phyloP scores from a whole-genome alignment of 2,888 invertebrate species.

The Spisula subtruncata region DNA sequence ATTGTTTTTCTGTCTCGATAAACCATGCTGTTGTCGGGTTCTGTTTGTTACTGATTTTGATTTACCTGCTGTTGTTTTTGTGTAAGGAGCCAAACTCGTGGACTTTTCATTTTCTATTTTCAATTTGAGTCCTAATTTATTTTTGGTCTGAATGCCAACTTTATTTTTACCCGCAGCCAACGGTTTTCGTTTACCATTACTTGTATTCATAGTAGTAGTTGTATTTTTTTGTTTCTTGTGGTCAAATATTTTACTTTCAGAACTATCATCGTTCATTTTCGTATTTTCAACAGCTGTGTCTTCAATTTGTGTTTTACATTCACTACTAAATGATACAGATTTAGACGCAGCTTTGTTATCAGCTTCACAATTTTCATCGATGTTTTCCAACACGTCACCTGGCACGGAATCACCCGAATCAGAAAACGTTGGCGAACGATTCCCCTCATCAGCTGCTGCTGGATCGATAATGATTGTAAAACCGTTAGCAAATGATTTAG shows the following conservation, averaged over 20 bases:
- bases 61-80: constrained; percentile 25
- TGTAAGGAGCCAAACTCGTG: constrained; percentile 21
- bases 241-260: not conserved
- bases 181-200: constrained; percentile 26
- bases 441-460: constrained; percentile 38
- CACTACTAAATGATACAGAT: constrained; percentile 12
- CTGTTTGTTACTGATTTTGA: constrained; percentile 36
- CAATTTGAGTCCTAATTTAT: constrained; percentile 52
- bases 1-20: constrained; percentile 24
- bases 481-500: constrained; percentile 60
- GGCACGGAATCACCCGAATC: not conserved
- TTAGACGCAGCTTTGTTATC: not conserved
- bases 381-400: constrained; percentile 8
- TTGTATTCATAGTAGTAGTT: not conserved
- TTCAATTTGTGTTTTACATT: not conserved
- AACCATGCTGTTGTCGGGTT: constrained; percentile 24
- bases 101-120: constrained; percentile 42
- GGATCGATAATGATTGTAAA: constrained; percentile 59
- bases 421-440: constrained; percentile 7
- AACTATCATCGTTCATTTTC: not conserved
- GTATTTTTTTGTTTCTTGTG: not conserved
- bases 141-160: constrained; percentile 38
- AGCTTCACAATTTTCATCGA: constrained; percentile 22
- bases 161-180: constrained; percentile 6
- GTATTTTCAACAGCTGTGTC: not conserved